A percentile compares a stretch with the other conserved stretches of the same genome.
phyloP scores from a whole-genome alignment of 2,797 vertebrate species.

The Rhinogobio ventralis region DNA sequence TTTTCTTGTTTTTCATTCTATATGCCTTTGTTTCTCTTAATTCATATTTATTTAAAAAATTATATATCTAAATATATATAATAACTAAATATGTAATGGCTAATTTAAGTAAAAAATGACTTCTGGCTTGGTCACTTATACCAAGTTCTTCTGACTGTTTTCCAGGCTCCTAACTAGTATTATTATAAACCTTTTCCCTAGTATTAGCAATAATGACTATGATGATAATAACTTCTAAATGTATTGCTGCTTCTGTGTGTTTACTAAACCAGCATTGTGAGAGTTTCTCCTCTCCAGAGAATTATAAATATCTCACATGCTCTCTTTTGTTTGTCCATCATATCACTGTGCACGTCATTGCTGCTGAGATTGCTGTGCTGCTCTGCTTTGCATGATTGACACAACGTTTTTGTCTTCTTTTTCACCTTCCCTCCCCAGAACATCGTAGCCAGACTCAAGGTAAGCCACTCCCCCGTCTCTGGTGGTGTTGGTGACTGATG shows the following conservation, averaged over 20 bases:
- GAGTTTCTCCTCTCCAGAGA: not conserved
- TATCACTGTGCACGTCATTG: slow-evolving; percentile 44
- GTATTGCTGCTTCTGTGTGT: not conserved
- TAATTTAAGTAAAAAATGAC: no score
- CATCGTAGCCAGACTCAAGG: slow-evolving; percentile 80
- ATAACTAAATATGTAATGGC: not conserved
- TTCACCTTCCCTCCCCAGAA: slow-evolving; percentile 76
- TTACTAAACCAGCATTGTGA: slow-evolving; percentile 9
- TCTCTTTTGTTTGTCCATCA: not conserved
- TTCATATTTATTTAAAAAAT: not conserved
- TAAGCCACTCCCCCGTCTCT: slow-evolving; percentile 76
- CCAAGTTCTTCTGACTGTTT: not conserved
- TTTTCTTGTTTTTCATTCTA: not conserved
- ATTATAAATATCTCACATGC: slow-evolving; percentile 15
- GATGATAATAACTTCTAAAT: not conserved
- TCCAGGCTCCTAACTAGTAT: not conserved
- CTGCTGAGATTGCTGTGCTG: slow-evolving; percentile 58
- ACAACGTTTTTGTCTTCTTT: slow-evolving; percentile 77
- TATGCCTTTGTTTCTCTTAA: not conserved
- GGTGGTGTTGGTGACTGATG: slow-evolving; percentile 65
- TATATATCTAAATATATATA: no score
- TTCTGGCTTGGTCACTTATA: not conserved
- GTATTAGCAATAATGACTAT: not conserved
- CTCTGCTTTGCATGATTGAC: slow-evolving; percentile 86
- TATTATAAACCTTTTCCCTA: not conserved